Conservation (phyloP, 2,113 vertebrate species). For the Phodopus roborovskii region DNA sequence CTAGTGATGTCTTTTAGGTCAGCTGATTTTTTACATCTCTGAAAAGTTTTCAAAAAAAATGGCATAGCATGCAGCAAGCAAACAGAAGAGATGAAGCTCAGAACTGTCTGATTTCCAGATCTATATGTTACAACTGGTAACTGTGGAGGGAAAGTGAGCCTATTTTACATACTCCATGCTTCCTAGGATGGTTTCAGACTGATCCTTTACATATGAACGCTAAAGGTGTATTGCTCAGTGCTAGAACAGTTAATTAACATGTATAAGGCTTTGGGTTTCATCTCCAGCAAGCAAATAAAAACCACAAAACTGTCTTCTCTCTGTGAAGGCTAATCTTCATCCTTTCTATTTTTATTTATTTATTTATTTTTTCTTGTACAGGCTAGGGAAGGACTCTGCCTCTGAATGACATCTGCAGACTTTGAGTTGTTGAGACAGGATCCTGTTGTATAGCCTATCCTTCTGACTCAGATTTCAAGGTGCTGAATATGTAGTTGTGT, state of each 20-base stretch:
- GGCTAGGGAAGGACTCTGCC: background rate
- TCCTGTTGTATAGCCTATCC: background rate
- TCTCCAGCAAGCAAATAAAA: background rate
- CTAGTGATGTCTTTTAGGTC: background rate
- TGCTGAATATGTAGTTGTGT: background rate
- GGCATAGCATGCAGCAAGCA: background rate
- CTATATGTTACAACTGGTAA: background rate
- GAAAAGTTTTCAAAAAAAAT: constrained; percentile 25
- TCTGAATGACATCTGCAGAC: background rate
- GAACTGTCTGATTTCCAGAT: background rate
- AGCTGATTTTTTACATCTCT: constrained; percentile 31
- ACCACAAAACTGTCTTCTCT: background rate
- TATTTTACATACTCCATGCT: background rate
- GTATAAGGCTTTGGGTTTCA: background rate
- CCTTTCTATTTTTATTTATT: background rate
- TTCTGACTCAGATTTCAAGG: background rate
- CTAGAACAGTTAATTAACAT: background rate
- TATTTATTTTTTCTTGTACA: too few species aligned
- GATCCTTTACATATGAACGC: background rate
- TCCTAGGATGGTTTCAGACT: background rate
- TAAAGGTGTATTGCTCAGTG: background rate
- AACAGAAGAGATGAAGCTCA: background rate
- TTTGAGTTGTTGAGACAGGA: background rate
- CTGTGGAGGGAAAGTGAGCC: background rate
- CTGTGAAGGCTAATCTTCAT: background rate